A percentile compares a stretch with the other conserved stretches of the same genome.
These are phyloP conservation scores for Xiphophorus hellerii DNA, from an alignment of 2,113 vertebrate genomes.

Conservation along the genomic window DNA sequence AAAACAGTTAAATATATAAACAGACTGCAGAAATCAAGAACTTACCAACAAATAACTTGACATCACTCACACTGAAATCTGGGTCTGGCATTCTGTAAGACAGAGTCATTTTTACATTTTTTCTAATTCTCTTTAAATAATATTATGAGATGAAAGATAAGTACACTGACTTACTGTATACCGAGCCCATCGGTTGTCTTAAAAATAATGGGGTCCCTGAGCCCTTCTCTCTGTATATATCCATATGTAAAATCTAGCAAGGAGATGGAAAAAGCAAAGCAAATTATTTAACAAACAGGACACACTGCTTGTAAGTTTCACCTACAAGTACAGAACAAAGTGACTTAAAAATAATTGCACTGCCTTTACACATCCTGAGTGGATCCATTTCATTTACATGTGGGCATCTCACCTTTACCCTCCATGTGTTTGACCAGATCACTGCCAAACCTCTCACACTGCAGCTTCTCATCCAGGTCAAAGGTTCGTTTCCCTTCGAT, in stretches of 20 bases:
- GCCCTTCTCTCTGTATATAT: conserved; percentile 94
- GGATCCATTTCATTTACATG: background rate
- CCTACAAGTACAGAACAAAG: background rate
- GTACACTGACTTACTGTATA: conserved; percentile 86
- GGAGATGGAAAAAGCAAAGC: background rate
- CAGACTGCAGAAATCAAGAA: conserved; percentile 6
- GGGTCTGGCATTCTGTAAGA: conserved; percentile 92
- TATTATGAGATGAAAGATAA: background rate
- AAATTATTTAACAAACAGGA: conserved; percentile 2
- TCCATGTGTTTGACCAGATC: conserved; percentile 94
- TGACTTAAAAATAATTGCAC: background rate
- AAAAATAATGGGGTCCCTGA: conserved; percentile 95
- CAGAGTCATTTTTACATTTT: background rate
- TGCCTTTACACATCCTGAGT: background rate
- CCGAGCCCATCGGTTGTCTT: conserved; percentile 90
- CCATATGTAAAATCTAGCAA: conserved; percentile 93
- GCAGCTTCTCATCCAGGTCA: conserved; percentile 94
- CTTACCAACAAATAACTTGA: conserved; percentile 97
- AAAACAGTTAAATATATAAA: background rate
- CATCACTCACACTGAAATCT: conserved; percentile 96
- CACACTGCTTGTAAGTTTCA: background rate
- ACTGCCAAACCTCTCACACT: conserved; percentile 85
- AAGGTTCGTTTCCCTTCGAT: conserved; percentile 97
- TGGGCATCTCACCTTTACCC: conserved; percentile 87
- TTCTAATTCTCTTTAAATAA: background rate